Conservation (phyloP, 2,113 vertebrate species). For the Nibea albiflora region DNA sequence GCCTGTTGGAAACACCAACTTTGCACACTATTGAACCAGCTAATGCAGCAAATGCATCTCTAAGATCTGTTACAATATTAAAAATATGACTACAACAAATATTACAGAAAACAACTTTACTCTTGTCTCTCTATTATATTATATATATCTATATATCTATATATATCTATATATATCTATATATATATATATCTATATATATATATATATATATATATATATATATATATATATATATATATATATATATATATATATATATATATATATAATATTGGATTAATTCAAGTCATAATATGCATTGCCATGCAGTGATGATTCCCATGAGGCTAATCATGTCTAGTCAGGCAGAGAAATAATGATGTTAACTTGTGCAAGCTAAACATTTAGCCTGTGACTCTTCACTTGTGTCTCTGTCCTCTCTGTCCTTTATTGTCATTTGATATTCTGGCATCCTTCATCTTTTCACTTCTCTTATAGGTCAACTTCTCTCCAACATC, state of each 20-base stretch:
- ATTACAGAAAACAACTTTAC: constrained; percentile 10
- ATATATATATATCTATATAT: too few species aligned
- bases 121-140: neutral
- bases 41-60: constrained; percentile 15
- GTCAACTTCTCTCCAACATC: constrained; percentile 34
- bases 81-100: neutral
- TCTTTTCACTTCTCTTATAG: neutral
- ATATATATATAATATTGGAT: neutral
- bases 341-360: constrained; percentile 10
- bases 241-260: too few species aligned
- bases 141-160: too few species aligned
- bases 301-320: constrained; percentile 1
- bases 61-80: neutral
- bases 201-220: too few species aligned
- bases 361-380: constrained; percentile 13
- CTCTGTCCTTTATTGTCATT: neutral
- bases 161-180: too few species aligned
- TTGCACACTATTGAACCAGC: neutral
- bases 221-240: too few species aligned
- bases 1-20: neutral
- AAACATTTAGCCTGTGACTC: neutral
- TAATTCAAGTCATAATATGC: neutral
- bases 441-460: constrained; percentile 29
- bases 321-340: neutral
- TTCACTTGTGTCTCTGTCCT: neutral